Evolutionary conservation across 1,140 invertebrate genomes (phyloP), one percentile per base, ranked within the genome.

Genomic region (Laupala kohalensis): DNA sequence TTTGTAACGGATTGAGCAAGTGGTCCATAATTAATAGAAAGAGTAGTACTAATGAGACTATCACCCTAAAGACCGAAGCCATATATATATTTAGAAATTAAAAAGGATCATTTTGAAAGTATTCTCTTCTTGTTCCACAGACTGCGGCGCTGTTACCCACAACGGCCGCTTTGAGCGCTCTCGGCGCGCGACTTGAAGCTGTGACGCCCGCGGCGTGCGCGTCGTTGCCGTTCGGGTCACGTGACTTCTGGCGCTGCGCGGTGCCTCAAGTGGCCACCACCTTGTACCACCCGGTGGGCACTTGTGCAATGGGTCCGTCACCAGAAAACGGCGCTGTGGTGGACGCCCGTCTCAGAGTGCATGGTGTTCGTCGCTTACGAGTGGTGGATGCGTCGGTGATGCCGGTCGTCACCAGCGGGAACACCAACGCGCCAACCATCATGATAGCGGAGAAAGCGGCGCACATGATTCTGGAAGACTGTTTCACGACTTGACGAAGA

Each of bases 351-450:
- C 37, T 53, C 9, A 9, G 82, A 1, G 82, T 84, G 19, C 64
- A 23, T 23, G 78, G 77, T 2, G 69, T 79, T 26, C 19, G 69
- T 27, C 69, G 73, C 5, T 72, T 78, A 13, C 71, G 77, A 6
- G 78, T 78, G 62, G 75, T 73, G 6, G 77, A 78, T 65, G 76
- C 76, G n/a, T 79, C 78, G 12, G 73, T 79, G 26, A 78, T 78
- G 73, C 77, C 77, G 9, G 73, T 25, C 13, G 69, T 77, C 15
- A 68, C 74, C 3, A 27, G 69, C 12, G 77, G 73, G 15, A 77
- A 77, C 63, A 78, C 75, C 0, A 78, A 76, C 66, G 74, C 74
- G 24, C 73, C 77, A 0, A 71, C 70, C n/a, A 74, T 78, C 0
- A 75, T 75, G 74, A 76, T 78, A 29, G 77, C 69, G 6, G 77